These are phyloP conservation scores for Pelecanus crispus DNA, from an alignment of 2,113 vertebrate genomes.

Conservation along the genomic window DNA sequence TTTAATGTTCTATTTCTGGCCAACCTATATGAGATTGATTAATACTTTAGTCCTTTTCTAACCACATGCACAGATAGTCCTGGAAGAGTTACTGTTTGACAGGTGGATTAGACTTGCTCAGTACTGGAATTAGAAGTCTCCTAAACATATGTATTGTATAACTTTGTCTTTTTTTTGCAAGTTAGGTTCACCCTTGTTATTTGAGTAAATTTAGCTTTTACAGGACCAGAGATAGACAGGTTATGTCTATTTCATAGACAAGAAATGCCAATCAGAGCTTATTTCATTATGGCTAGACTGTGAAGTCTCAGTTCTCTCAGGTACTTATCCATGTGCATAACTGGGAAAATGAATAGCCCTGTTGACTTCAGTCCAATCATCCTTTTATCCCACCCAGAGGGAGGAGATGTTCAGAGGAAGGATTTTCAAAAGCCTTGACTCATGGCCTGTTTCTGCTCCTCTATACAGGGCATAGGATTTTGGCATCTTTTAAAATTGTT, in stretches of 20 bases:
- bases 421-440: background rate
- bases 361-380: background rate
- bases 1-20: background rate
- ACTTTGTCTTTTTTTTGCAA: background rate
- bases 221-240: background rate
- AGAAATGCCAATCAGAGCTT: background rate
- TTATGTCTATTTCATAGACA: background rate
- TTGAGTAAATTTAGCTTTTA: background rate
- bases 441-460: background rate
- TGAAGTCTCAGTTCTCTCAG: background rate
- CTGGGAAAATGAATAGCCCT: background rate
- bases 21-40: background rate
- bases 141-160: background rate
- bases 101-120: background rate
- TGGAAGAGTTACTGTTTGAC: background rate
- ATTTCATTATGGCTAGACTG: background rate
- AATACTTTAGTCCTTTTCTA: background rate
- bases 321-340: background rate
- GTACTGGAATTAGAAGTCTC: background rate
- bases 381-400: background rate
- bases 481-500: background rate
- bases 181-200: background rate
- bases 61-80: background rate
- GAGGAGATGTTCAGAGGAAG: background rate
- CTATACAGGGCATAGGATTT: background rate